Evolutionary conservation across 2,797 vertebrate species (phyloP), one percentile per base, ranked within the genome.

Genomic region (Acanthurus tractus): DNA sequence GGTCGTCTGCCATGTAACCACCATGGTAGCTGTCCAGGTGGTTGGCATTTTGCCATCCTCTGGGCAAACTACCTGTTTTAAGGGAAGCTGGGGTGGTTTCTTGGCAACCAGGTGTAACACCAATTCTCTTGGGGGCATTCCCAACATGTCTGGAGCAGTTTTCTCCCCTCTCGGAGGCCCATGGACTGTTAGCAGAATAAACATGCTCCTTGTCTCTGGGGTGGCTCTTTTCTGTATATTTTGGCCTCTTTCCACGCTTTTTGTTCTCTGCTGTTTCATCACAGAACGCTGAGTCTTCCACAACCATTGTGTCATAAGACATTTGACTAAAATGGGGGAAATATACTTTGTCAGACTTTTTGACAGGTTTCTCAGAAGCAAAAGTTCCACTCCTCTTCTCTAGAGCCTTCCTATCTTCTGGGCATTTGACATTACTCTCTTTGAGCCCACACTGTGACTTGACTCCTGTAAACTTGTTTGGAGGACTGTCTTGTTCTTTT

Each of bases 21-120:
- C 85, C 54, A 3, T 95, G 92, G 0, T 84, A 76, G 9, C 91
- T 91, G 15, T 96, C 95, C 1, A 64, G 89, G 57, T 90, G 90
- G 85, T 70, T 93, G 83, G 89, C 72, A 67, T 94, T 95, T 18
- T 91, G 94, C 72, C 96, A 90, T 1, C 85, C 93, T 86, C 92
- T 88, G 8, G 96, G 94, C 25, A 97, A 94, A 87, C 96, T 97
- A 76, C 93, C 91, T 23, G 92, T 93, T 89, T 93, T 94, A 3
- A 93, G 88, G 72, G 76, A 78, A 42, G 69, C 61, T 6, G 70
- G 3, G 22, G 49, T 0, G n/a, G 90, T 91, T 73, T 83, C 92
- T 11, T 79, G 89, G 92, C 88, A 92, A 92, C 93, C 83, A 83
- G 84, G 74, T 79, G 84, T 50, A 73, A 74, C 79, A 57, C 22